Percentiles rank a stretch among this genome's conserved stretches.
Conservation (phyloP, 37 sponge, comb jelly and placozoan genomes). For the Diacarnus erythraeanus region DNA sequence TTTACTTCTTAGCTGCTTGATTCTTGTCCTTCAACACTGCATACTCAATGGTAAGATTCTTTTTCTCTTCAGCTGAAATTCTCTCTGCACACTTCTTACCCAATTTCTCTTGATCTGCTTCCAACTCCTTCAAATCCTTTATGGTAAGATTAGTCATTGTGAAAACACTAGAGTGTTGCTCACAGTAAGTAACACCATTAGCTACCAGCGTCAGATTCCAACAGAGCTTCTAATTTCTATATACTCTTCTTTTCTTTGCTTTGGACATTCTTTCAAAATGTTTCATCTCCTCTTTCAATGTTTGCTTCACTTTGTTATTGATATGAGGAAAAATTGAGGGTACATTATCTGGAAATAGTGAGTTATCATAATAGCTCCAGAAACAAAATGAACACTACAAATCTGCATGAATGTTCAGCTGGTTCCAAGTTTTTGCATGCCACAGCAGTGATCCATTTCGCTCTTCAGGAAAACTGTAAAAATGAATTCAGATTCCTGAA, state of each 20-base stretch:
- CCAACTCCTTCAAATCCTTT: neutral
- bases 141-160: neutral
- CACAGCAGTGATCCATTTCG: neutral
- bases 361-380: neutral
- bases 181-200: neutral
- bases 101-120: too few species aligned
- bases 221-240: neutral
- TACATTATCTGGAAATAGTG: neutral
- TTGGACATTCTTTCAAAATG: neutral
- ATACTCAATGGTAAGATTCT: too few species aligned
- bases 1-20: neutral
- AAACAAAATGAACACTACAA: neutral
- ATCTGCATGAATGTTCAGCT: neutral
- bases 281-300: neutral
- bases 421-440: neutral
- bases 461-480: neutral
- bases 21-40: too few species aligned
- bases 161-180: neutral
- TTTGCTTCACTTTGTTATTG: neutral
- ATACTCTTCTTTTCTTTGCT: neutral
- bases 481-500: neutral
- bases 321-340: neutral
- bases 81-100: neutral
- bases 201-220: neutral
- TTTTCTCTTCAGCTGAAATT: neutral